phyloP scores from a whole-genome alignment of 2,113 vertebrate species.

The Pangasianodon hypophthalmus region DNA sequence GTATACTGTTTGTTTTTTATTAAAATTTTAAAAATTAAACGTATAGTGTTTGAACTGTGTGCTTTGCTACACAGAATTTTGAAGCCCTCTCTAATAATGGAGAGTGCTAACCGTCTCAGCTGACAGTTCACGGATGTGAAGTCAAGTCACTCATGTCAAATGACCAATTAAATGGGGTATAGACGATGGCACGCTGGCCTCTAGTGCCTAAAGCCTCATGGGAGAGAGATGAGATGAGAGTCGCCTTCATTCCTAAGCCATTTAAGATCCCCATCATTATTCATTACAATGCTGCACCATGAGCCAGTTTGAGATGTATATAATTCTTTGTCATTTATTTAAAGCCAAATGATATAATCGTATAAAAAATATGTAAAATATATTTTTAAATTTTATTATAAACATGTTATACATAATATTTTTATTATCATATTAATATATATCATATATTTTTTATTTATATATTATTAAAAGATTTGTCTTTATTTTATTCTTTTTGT shows the following conservation, averaged over 20 bases:
- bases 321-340: slow-evolving; percentile 35
- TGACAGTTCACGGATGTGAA: slow-evolving; percentile 64
- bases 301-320: slow-evolving; percentile 65
- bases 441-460: background rate
- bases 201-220: slow-evolving; percentile 69
- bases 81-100: slow-evolving; percentile 67
- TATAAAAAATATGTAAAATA: background rate
- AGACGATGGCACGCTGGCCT: slow-evolving; percentile 73
- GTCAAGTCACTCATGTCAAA: slow-evolving; percentile 75
- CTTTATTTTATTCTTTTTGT: too few relatives aligned
- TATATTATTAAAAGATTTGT: too few relatives aligned
- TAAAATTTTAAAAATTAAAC: background rate
- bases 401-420: background rate
- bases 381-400: background rate
- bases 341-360: slow-evolving; percentile 2
- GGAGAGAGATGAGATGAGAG: slow-evolving; percentile 70
- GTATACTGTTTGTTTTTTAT: background rate
- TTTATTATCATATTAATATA: background rate
- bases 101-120: slow-evolving; percentile 63
- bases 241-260: slow-evolving; percentile 77
- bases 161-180: slow-evolving; percentile 77
- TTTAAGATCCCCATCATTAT: slow-evolving; percentile 75
- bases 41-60: background rate
- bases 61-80: slow-evolving; percentile 62
- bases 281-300: slow-evolving; percentile 72